Evolutionary conservation across 2,113 vertebrate species (phyloP).

Genomic region (Myotis lucifugus): DNA sequence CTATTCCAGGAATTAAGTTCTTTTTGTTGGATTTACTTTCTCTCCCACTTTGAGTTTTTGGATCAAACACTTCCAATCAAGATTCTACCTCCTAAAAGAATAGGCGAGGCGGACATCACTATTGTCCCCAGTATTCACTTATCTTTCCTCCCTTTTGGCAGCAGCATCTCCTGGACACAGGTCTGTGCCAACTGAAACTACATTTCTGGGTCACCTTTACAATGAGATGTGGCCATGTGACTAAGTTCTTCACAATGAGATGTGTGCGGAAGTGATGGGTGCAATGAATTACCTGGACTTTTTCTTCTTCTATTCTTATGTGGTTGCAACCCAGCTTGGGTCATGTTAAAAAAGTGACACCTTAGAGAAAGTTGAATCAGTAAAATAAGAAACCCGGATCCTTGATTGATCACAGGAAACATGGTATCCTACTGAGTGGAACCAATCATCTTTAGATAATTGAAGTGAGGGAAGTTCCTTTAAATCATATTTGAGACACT

Average conservation of each 20-base stretch:
- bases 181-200: neutral
- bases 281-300: neutral
- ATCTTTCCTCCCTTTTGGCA: neutral
- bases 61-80: neutral
- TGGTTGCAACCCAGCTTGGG: neutral
- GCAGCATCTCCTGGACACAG: neutral
- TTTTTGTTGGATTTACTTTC: slow-evolving; percentile 29
- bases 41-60: slow-evolving; percentile 35
- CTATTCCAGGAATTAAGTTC: neutral
- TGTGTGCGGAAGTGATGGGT: neutral
- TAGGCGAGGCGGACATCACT: neutral
- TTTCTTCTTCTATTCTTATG: neutral
- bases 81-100: neutral
- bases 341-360: neutral
- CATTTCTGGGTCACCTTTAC: neutral
- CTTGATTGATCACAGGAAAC: neutral
- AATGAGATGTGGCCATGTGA: neutral
- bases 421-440: neutral
- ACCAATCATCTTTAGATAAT: neutral
- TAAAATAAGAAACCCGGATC: neutral
- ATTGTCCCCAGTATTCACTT: neutral
- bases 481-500: neutral
- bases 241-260: neutral
- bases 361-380: neutral
- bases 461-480: neutral